Evolutionary conservation across 2,797 vertebrate species (phyloP).

Genomic region (Spinus olivaceus): DNA sequence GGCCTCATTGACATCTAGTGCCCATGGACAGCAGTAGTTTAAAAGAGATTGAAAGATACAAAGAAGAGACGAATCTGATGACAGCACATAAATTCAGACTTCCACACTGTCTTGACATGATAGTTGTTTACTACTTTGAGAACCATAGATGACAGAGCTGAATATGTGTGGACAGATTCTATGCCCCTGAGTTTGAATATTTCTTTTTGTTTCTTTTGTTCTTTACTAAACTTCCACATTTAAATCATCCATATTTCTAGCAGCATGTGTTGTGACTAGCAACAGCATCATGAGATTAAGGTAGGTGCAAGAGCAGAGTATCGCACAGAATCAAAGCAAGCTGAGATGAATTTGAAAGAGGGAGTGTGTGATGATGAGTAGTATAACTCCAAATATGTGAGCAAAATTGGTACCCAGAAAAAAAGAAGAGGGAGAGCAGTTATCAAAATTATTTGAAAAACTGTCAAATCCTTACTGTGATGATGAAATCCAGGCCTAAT

Average conservation of each 20-base stretch:
- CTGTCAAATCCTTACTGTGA: not conserved
- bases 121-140: not conserved
- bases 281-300: not conserved
- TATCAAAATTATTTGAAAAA: not conserved
- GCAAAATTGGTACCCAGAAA: not conserved
- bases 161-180: not conserved
- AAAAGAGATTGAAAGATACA: not conserved
- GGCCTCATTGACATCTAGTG: not conserved
- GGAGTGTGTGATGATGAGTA: fast-evolving
- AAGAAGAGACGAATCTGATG: not conserved
- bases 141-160: not conserved
- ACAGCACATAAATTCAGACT: not conserved
- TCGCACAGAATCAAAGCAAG: not conserved
- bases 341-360: not conserved
- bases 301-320: not conserved
- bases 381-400: not conserved
- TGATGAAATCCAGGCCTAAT: not conserved
- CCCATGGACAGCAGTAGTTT: not conserved
- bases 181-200: not conserved
- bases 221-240: not conserved
- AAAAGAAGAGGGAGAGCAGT: not conserved
- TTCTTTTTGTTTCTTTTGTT: not conserved
- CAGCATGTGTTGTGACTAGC: not conserved
- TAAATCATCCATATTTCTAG: not conserved
- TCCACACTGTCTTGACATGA: not conserved